Evolutionary conservation across 2,113 vertebrate species (phyloP), one percentile per base, ranked within the genome.

Genomic region (Pelmatolapia mariae): DNA sequence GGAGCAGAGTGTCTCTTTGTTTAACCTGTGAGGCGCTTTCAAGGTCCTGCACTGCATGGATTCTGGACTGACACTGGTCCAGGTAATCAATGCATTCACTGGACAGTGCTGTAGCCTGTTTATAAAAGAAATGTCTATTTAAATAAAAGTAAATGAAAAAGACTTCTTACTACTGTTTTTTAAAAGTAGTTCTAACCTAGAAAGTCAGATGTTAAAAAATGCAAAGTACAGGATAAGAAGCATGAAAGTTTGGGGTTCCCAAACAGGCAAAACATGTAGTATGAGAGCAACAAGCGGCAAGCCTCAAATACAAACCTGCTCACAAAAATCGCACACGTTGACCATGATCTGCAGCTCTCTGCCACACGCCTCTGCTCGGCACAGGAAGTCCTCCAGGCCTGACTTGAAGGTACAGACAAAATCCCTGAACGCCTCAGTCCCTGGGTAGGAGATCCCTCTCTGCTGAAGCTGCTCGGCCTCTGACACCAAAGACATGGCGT

Each of bases 261-360:
- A 73, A 73, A 43, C 38, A 16, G 8, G 5, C n/a, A 71, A 71
- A 71, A 16, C 22, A 43, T 71, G 12, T 40, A 71, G 36, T 13
- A 66, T 40, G 4, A 40, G 3, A 40, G 22, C 38, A 61, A 61
- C 1, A 61, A 33, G 36, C 1, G n/a, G 43, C 36, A 71, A 73
- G 43, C 52, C 5, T 78, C 7, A 31, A 78, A 78, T 50, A 78
- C 73, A 78, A 50, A 98, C 98, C 98, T 98, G 96, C 91, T 96
- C 95, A 95, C 96, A 97, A 95, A 98, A 98, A n/a, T 11, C 82
- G 40, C 95, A 80, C 0, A 99, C 96, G 11, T 96, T 95, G n/a
- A 93, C 94, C 89, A 97, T 96, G 4, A 97, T 95, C 91, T 97
- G 97, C 89, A 89, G 94, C 92, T 98, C 97, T 0, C 93, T 92